phyloP scores from a whole-genome alignment of 2,888 invertebrate species.

The Tanytarsus gracilentus region DNA sequence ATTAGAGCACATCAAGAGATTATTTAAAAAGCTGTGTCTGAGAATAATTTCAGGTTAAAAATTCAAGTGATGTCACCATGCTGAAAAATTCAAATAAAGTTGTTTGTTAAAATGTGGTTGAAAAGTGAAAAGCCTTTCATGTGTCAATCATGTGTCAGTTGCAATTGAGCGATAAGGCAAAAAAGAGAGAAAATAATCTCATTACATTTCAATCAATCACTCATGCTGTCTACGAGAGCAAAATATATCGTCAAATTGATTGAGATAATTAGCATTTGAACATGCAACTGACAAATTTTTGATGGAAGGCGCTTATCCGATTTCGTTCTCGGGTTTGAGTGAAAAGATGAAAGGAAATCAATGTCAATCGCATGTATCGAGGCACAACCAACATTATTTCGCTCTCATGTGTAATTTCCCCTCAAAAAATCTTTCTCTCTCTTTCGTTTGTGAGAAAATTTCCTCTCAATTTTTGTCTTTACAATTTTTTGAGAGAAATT shows the following conservation, averaged over 20 bases:
- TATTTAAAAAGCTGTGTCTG: too few relatives aligned
- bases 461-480: too few relatives aligned
- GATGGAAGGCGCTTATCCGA: background rate
- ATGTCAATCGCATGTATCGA: background rate
- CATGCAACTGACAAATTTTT: background rate
- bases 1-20: too few relatives aligned
- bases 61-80: background rate
- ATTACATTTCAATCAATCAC: conserved; percentile 25
- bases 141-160: conserved; percentile 25
- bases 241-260: background rate
- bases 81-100: conserved; percentile 4
- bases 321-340: background rate
- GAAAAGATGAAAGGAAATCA: conserved; percentile 3
- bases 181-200: conserved; percentile 16
- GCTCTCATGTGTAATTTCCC: background rate
- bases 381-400: background rate
- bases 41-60: too few relatives aligned
- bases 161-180: background rate
- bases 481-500: too few relatives aligned
- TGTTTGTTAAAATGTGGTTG: conserved; percentile 16
- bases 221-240: background rate
- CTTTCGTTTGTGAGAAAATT: too few relatives aligned
- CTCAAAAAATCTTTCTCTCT: background rate
- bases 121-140: conserved; percentile 21
- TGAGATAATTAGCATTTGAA: conserved; percentile 11